A percentile compares a stretch with the other conserved stretches of the same genome.
Conservation (phyloP, 2,888 invertebrate genomes). For the Cerastis rubricosa region DNA sequence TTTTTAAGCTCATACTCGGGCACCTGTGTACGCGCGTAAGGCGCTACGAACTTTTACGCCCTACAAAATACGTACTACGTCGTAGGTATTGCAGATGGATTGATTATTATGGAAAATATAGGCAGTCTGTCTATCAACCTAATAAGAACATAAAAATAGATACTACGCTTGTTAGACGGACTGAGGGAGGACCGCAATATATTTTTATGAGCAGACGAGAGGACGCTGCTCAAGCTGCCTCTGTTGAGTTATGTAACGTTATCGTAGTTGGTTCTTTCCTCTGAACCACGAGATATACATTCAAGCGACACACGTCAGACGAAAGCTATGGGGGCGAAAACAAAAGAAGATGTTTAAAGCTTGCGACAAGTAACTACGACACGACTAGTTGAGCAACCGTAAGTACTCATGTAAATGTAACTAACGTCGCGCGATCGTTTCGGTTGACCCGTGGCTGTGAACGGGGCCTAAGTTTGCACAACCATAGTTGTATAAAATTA, state of each 20-base stretch:
- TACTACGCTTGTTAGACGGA: slow-evolving; percentile 15
- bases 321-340: background rate
- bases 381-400: no score
- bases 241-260: background rate
- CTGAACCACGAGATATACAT: background rate
- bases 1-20: background rate
- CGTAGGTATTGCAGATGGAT: background rate
- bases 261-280: background rate
- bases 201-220: background rate
- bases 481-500: no score
- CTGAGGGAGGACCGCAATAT: background rate
- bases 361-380: background rate
- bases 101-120: background rate
- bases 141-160: background rate
- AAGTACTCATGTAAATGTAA: no score
- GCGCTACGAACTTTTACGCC: no score
- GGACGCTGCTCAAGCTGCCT: background rate
- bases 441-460: no score
- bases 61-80: background rate
- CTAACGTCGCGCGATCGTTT: no score
- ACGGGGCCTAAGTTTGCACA: no score
- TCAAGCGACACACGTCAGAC: background rate
- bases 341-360: background rate
- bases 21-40: no score
- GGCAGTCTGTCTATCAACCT: background rate